phyloP scores from a whole-genome alignment of 2,113 vertebrate species.

The Pseudopodoces humilis region DNA sequence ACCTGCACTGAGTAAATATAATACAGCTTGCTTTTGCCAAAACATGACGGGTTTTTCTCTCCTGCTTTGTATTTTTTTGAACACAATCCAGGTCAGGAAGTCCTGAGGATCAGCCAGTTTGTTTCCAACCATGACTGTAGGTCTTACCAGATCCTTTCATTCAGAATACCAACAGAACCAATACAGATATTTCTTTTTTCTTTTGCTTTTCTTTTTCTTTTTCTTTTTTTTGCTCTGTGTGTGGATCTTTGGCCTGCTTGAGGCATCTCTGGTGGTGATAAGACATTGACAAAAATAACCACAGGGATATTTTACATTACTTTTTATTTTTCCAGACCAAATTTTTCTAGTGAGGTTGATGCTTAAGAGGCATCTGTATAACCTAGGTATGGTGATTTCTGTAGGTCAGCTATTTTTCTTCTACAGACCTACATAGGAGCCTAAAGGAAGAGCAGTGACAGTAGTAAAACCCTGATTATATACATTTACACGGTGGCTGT shows the following conservation, averaged over 20 bases:
- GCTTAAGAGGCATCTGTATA: background rate
- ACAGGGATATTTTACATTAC: background rate
- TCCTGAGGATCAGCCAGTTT: background rate
- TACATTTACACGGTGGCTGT: background rate
- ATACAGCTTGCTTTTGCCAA: background rate
- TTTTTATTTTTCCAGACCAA: background rate
- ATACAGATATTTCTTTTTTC: background rate
- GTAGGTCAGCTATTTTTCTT: background rate
- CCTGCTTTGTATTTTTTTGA: background rate
- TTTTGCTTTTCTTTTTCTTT: too few species aligned
- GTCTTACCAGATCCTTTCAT: background rate
- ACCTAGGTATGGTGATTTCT: background rate
- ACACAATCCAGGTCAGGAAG: background rate
- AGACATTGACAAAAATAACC: background rate
- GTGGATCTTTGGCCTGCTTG: background rate
- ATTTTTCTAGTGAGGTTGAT: background rate
- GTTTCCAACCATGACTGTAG: background rate
- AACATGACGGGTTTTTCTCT: background rate
- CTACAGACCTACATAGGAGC: background rate
- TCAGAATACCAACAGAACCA: background rate
- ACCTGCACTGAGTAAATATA: background rate
- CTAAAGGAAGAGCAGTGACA: background rate
- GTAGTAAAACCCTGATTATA: background rate
- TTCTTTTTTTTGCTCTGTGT: rapidly evolving
- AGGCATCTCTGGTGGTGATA: background rate